These are phyloP conservation scores for Cecidostiba fungosa DNA, from an alignment of 2,888 invertebrate genomes.

Conservation along the genomic window DNA sequence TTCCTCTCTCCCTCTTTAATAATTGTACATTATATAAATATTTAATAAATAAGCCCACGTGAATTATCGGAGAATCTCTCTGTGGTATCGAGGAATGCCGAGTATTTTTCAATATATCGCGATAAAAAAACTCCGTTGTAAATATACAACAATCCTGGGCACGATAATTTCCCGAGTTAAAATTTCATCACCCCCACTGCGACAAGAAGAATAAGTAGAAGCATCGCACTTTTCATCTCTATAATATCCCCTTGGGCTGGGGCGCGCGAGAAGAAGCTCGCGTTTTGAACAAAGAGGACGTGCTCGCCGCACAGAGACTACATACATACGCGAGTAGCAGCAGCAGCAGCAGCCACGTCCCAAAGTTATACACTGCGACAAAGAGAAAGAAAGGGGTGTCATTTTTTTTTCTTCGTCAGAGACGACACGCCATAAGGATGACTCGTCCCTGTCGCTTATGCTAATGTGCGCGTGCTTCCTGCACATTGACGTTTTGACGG, in stretches of 20 bases:
- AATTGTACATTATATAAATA: too few relatives aligned
- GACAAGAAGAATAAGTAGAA: not conserved
- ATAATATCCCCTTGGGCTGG: not conserved
- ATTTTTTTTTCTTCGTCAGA: not conserved
- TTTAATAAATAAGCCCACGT: too few relatives aligned
- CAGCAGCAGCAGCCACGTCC: not conserved
- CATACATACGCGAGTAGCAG: not conserved
- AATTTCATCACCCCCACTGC: not conserved
- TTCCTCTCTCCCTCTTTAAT: too few relatives aligned
- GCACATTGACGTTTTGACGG: constrained; percentile 25
- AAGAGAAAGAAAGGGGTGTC: not conserved
- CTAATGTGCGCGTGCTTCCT: constrained; percentile 30
- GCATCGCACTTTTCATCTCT: not conserved
- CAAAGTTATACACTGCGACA: not conserved
- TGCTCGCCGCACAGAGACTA: constrained; percentile 6
- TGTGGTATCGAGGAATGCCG: not conserved
- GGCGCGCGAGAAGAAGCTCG: not conserved
- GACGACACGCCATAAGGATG: constrained; percentile 3
- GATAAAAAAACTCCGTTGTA: not conserved
- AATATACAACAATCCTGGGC: not conserved
- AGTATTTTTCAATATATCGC: not conserved
- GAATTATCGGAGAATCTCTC: not conserved
- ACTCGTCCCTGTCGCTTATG: constrained; percentile 22
- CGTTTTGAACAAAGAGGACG: constrained; percentile 9
- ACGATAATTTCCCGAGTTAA: not conserved